Base-by-base conservation (phyloP, 2,888 invertebrate species). In the Hesperia comma region DNA sequence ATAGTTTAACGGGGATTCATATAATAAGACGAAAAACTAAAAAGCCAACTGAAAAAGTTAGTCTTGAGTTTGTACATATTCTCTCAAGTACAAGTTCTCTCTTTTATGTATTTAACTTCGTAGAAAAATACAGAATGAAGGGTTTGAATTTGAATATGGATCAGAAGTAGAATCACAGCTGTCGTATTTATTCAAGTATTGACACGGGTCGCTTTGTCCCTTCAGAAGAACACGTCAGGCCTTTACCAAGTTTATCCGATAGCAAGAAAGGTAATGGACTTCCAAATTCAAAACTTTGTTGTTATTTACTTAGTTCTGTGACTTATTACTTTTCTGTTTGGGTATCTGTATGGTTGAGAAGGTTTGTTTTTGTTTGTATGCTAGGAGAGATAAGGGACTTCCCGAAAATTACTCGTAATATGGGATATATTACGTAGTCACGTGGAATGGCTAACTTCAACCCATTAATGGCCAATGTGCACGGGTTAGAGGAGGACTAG, bases 251-350 rank as follows among this genome's bases (percentile, higher is more conserved):
- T 64, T 53, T 53, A 32, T 41, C 53, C 58, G 53, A 41, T 53
- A 58, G 55, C 51, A 51, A 21, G 15, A 37, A 37, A 55, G 8
- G 53, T 58, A 58, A 64, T 58, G 58, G 64, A 58, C 53, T 58
- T 46, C 32, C 55, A 55, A 63, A 55, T 55, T 64, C 32, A 17
- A 53, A 64, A 64, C 58, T 64, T 64, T 26, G 61, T 12, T 54
- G 33, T 32, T 54, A 32, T 10, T 54, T 54, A 32, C 53, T 26
- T 53, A 53, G 53, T 53, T 33, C 12, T 26, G n/a, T 53, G 58
- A 43, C 64, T 58, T 32, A 17, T 53, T 32, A 14, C 51, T 53
- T 64, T 57, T 41, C 19, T 58, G 21, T 58, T 46, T 46, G 43
- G 8, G 49, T 49, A 21, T 49, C 37, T 46, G 37, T 51, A 19